phyloP scores from a whole-genome alignment of 2,888 invertebrate genomes.

The Venustoraphidia nigricollis region DNA sequence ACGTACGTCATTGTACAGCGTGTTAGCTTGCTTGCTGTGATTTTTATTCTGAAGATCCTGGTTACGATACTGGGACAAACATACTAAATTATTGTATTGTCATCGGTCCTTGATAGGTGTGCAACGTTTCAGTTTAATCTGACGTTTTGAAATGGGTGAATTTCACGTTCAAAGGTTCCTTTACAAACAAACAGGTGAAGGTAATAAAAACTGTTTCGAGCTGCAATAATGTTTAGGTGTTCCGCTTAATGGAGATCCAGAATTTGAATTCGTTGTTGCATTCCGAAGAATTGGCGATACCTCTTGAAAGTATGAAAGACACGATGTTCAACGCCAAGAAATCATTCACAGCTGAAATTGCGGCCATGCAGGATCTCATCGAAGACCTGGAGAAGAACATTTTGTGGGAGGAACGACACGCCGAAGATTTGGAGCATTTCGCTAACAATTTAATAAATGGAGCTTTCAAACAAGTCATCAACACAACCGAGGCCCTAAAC shows the following conservation, averaged over 20 bases:
- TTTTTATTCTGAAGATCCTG: too few species aligned
- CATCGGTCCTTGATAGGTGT: too few species aligned
- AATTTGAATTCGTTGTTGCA: conserved; percentile 46
- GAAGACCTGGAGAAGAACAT: conserved; percentile 27
- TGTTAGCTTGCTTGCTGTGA: too few species aligned
- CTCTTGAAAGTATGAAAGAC: conserved; percentile 31
- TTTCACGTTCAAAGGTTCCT: too few species aligned
- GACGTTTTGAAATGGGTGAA: too few species aligned
- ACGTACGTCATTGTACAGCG: too few species aligned
- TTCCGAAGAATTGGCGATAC: conserved; percentile 37
- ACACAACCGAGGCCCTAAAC: conserved; percentile 37
- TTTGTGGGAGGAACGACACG: conserved; percentile 33
- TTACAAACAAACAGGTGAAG: too few species aligned
- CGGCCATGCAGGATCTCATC: conserved; percentile 25
- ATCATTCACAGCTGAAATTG: conserved; percentile 25
- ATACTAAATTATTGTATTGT: too few species aligned
- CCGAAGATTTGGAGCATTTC: conserved; percentile 32
- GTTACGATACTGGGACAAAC: too few species aligned
- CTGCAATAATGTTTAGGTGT: conserved; percentile 22
- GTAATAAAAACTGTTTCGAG: too few species aligned
- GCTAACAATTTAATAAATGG: conserved; percentile 38
- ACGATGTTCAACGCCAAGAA: conserved; percentile 30
- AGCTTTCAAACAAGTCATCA: conserved; percentile 37
- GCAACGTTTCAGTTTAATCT: too few species aligned
- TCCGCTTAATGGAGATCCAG: conserved; percentile 43